Base-by-base conservation (phyloP, 2,797 vertebrate species). In the Chiroxiphia lanceolata region DNA sequence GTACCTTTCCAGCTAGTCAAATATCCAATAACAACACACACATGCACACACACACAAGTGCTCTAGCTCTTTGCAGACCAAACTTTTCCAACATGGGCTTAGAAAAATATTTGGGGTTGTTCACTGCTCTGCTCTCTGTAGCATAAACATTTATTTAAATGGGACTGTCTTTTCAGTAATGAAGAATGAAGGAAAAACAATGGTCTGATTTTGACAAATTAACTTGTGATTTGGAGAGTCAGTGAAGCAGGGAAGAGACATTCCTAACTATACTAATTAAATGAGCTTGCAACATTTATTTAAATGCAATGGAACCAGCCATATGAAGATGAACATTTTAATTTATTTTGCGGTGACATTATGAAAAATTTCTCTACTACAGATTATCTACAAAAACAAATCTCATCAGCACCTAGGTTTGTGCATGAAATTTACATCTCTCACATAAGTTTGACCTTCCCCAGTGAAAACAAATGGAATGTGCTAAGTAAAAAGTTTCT, bases 141-240 rank as follows among this genome's bases (percentile, higher is more conserved):
- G 98, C 98, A 98, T 98, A 98, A 98, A 98, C 98, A 98, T 98
- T 98, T 98, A 98, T 98, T 98, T 98, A 98, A 98, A 98, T 98
- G 97, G 97, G 97, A 96, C 97, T 98, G 98, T 98, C 98, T 98
- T 96, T 97, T 97, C 98, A 96, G 97, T 98, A 98, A 98, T 98
- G 98, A 98, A 98, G 98, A 98, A 98, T 98, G 98, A 98, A 98
- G 98, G 98, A 98, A 98, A 98, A 98, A 98, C 98, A 98, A 98
- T 98, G 98, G 98, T 98, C 97, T 98, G 98, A 98, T 98, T 98
- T 98, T 98, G 98, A 98, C 98, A 98, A 98, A 98, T 98, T 98
- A 98, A 98, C 98, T 98, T 98, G 98, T 98, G 98, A 98, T 98
- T 98, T 98, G 98, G 98, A 98, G 97, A 98, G 98, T 98, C 98